Conservation (phyloP, 2,797 vertebrate species). For the Paratrypauchen microcephalus region DNA sequence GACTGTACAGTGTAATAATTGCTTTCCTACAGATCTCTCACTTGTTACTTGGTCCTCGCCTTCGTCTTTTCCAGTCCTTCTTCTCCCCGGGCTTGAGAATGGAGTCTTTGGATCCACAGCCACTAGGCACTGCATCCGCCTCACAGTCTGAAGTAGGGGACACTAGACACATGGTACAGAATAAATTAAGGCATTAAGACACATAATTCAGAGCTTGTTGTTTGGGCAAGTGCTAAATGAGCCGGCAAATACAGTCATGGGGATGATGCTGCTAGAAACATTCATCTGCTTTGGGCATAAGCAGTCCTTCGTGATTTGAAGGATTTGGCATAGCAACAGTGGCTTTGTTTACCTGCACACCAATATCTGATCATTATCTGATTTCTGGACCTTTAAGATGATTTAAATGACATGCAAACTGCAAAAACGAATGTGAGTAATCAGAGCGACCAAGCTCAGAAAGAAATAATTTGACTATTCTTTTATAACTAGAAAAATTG, state of each 20-base stretch:
- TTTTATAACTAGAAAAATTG: too few species aligned
- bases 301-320: too few species aligned
- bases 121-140: conserved; percentile 58
- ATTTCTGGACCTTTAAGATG: too few species aligned
- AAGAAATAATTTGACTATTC: too few species aligned
- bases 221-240: neutral
- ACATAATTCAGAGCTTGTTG: conserved; percentile 7
- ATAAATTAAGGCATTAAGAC: neutral
- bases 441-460: too few species aligned
- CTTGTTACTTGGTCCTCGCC: conserved; percentile 47
- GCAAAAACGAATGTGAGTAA: too few species aligned
- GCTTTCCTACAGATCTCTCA: conserved; percentile 23
- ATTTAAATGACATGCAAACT: too few species aligned
- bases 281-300: too few species aligned
- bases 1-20: neutral
- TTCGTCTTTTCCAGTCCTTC: conserved; percentile 62
- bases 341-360: too few species aligned
- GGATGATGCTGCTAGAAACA: neutral
- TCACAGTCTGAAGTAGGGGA: conserved; percentile 70
- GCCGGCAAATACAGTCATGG: neutral
- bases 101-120: conserved; percentile 73
- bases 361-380: too few species aligned
- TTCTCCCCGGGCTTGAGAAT: conserved; percentile 62
- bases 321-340: too few species aligned
- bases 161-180: conserved; percentile 51